Base-by-base conservation (phyloP, 2,888 invertebrate species). In the Urechis unicinctus region DNA sequence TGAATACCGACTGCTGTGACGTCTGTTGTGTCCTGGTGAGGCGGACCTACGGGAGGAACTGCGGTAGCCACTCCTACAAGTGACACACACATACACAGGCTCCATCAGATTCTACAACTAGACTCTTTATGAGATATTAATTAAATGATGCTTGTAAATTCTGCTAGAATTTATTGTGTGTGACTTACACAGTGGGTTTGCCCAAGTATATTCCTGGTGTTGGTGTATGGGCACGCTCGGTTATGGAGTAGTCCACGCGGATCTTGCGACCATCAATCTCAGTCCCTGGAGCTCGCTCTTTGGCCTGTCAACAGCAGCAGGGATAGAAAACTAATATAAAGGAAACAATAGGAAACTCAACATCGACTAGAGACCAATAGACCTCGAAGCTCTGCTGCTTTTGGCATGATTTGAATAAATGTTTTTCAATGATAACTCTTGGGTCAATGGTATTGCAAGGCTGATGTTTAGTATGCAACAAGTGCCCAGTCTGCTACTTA, bases 151-250 rank as follows among this genome's bases (percentile, higher is more conserved):
- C n/a, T n/a, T n/a, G n/a, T n/a, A n/a, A n/a, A n/a, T n/a, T n/a
- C n/a, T n/a, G n/a, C n/a, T n/a, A n/a, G n/a, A 29, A n/a, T n/a
- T 4, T 22, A 22, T 21, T 28, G 36, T 5, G 3, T 31, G 25
- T 9, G 44, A 26, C 62, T 55, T 60, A 65, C 85, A 83, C 83
- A 26, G 92, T 91, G 1, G 92, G 90, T 79, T 89, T 90, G 50
- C 96, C 96, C 88, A 94, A 91, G 74, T 96, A 96, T 66, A 95
- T 88, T 55, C 96, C 96, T 5, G 96, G 96, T 3, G 96, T 97
- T 13, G 96, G 96, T 1, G 95, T 94, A 77, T 96, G 96, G 9
- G 96, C 91, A 57, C 95, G 84, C 79, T 92, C 88, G 44, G 96
- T 96, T 69, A 96, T 93, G 4, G 95, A 95, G 80, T 85, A 96